Evolutionary conservation across 1,140 invertebrate genomes (phyloP), one percentile per base, ranked within the genome.

Genomic region (Calycopis cecrops): DNA sequence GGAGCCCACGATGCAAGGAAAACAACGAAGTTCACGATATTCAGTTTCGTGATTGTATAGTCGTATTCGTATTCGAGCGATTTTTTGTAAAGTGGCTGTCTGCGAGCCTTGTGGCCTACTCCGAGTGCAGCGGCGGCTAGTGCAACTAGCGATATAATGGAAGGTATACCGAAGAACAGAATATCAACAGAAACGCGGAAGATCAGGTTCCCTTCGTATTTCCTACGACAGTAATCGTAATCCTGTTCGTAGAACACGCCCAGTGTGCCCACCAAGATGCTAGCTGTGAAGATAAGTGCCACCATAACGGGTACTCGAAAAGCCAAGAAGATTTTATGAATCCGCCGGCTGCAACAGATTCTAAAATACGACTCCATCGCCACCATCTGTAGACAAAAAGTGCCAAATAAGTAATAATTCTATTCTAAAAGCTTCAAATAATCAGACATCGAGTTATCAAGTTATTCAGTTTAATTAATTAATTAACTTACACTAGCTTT

Each of bases 1-100:
- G 93, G 93, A n/a, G 91, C 58, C 94, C 94, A 95, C 58, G 92
- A 91, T 0, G 90, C 48, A 1, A 91, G 73, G 71, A 92, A 94
- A 37, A 93, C 62, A 12, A 91, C 47, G 71, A 91, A 94, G 61
- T 92, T 92, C 52, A 81, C 88, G 42, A 92, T 86, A 73, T 94
- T 94, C 14, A 92, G 88, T 58, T 90, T 88, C 57, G 91, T 89
- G 0, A 92, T 79, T 3, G 90, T 89, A 62, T 89, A 91, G 67
- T 94, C 92, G 85, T 89, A 90, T 11, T 88, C 88, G 69, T 91
- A 93, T n/a, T 89, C 87, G 4, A 89, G 76, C 2, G 91, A 91
- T 0, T 91, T 91, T 59, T 91, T 92, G 82, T 92, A 93, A 28
- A 88, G 90, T 1, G 88, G 80, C 52, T 90, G 74, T 0, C 85